A percentile compares a stretch with the other conserved stretches of the same genome.
These are phyloP conservation scores for Spea multiplicata DNA, from an alignment of 2,113 vertebrate genomes.

Conservation along the genomic window DNA sequence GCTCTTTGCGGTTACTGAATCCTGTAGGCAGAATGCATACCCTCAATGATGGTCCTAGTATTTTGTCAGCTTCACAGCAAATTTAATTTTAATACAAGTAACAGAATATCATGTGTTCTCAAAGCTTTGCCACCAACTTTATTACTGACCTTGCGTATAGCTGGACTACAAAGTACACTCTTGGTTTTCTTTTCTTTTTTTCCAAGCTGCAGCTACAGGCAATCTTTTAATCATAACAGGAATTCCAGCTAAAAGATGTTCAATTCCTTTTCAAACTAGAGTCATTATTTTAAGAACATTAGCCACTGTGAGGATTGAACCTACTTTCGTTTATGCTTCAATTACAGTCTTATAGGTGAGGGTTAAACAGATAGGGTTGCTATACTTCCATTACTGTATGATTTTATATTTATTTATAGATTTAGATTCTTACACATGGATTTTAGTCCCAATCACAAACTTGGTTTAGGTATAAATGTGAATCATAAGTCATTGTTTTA, in stretches of 20 bases:
- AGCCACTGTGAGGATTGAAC: neutral
- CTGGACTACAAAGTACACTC: slow-evolving; percentile 12
- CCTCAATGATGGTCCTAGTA: slow-evolving; percentile 11
- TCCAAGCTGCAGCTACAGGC: neutral
- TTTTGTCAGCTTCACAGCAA: slow-evolving; percentile 23
- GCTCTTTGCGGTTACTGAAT: slow-evolving; percentile 11
- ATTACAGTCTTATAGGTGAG: too few relatives aligned
- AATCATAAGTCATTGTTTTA: too few relatives aligned
- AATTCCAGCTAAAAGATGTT: neutral
- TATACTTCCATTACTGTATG: too few relatives aligned
- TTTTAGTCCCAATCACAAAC: too few relatives aligned
- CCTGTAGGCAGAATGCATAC: neutral
- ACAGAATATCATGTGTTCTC: slow-evolving; percentile 3
- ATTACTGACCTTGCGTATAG: neutral
- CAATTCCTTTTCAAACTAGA: neutral
- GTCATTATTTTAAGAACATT: neutral
- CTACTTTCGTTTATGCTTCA: too few relatives aligned
- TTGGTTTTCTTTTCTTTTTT: slow-evolving; percentile 3
- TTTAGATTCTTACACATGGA: too few relatives aligned
- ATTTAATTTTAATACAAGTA: slow-evolving; percentile 10
- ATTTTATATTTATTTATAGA: too few relatives aligned
- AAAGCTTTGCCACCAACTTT: neutral
- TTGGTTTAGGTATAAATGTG: too few relatives aligned
- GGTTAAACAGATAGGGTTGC: too few relatives aligned
- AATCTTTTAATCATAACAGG: slow-evolving; percentile 10